Evolutionary conservation across 2,113 vertebrate genomes (phyloP).

Genomic region (Odocoileus hemionus): DNA sequence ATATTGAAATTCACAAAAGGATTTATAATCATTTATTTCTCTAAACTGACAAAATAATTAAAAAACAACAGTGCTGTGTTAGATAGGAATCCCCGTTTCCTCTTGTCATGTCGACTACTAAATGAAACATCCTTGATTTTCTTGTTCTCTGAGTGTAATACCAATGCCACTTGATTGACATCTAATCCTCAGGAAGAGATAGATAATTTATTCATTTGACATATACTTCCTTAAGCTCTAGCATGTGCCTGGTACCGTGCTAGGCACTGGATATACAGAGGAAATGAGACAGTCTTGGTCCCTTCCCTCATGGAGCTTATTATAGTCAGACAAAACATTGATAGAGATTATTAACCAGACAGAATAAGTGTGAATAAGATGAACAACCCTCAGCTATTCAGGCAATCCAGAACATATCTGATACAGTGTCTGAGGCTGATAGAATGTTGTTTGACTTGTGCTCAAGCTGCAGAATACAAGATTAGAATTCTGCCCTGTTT

Average conservation of each 20-base stretch:
- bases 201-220: not conserved
- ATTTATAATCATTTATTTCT: slow-evolving; percentile 49
- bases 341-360: not conserved
- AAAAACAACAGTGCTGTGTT: not conserved
- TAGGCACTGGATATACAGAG: not conserved
- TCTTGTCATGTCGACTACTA: not conserved
- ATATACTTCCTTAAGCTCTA: not conserved
- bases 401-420: not conserved
- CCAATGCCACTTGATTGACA: not conserved
- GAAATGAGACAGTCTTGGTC: not conserved
- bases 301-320: not conserved
- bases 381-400: not conserved
- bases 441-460: not conserved
- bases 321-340: not conserved
- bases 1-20: slow-evolving; percentile 5
- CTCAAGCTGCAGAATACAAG: not conserved
- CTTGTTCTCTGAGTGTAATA: not conserved
- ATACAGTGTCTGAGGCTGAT: not conserved
- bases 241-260: not conserved
- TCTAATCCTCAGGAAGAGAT: not conserved
- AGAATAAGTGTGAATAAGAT: not conserved
- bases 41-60: slow-evolving; percentile 25
- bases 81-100: not conserved
- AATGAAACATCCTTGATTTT: not conserved
- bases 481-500: not conserved